Base-by-base conservation (phyloP, 2,888 invertebrate genomes). In the Drosophila anomelani region DNA sequence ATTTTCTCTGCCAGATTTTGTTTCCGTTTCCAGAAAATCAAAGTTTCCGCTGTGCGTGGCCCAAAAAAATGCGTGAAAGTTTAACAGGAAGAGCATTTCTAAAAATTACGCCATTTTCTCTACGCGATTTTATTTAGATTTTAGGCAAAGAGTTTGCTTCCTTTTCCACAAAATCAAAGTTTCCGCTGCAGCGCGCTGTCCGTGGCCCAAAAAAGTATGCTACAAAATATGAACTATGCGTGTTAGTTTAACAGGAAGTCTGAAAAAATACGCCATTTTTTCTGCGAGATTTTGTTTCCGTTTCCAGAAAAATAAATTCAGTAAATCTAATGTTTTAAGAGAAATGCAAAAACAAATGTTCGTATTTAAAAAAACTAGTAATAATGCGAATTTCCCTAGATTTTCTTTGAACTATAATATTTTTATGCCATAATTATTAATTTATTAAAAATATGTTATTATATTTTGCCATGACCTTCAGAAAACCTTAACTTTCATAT, bases 151-250 rank as follows among this genome's bases (percentile, higher is more conserved):
- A 47, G 20, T 5, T 20, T 4, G 20, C 51, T 66, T 34, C 20
- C 34, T 34, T 67, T 49, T 17, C 36, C 44, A 62, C 26, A 61
- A 62, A 62, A 36, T 46, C 44, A 29, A 44, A 34, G 17, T 61
- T 38, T 34, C 36, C 41, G n/a, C 17, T n/a, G n/a, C n/a, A n/a
- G n/a, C n/a, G n/a, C n/a, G n/a, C n/a, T 32, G 26, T 12, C 8
- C 9, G 26, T 44, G 43, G 17, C 62, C 62, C 62, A 36, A n/a
- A 61, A 61, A 62, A 62, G 44, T 62, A 62, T 62, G 61, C 26
- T 46, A 46, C 29, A 15, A 44, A 41, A 20, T 20, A 12, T 9
- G 17, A 62, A 36, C 43, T 44, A 36, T 62, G 59, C 13, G 26
- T 32, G 20, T 17, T 32, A 3, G 47, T n/a, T 20, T 49, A 9